Percentiles rank a stretch among this genome's conserved stretches.
Evolutionary conservation across 2,113 vertebrate genomes (phyloP).

Genomic region (Labeo rohita): DNA sequence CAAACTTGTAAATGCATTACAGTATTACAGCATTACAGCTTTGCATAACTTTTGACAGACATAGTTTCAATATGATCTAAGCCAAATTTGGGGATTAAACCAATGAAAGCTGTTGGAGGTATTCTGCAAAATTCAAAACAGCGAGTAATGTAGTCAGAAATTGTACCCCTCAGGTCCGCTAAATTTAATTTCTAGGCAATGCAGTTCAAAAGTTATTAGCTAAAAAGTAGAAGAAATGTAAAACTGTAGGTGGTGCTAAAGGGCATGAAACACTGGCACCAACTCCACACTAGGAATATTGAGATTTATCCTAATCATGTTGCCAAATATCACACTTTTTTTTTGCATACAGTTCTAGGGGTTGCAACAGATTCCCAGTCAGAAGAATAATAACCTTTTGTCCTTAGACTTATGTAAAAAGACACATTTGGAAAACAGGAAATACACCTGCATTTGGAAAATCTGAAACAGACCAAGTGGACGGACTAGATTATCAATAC

Average conservation of each 20-base stretch:
- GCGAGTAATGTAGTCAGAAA: not conserved
- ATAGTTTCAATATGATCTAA: not conserved
- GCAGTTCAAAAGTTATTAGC: not conserved
- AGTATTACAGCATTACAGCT: too few species aligned
- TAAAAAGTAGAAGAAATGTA: not conserved
- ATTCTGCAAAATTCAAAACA: not conserved
- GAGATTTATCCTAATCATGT: not conserved
- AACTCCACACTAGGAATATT: not conserved
- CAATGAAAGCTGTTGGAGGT: not conserved
- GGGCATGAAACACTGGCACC: not conserved
- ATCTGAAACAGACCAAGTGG: not conserved
- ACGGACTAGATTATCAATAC: slow-evolving; percentile 25
- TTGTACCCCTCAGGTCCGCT: not conserved
- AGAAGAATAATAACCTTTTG: not conserved
- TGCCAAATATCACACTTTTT: slow-evolving; percentile 17
- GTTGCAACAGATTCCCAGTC: not conserved
- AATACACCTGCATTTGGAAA: too few species aligned
- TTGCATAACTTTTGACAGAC: not conserved
- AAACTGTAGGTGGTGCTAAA: not conserved
- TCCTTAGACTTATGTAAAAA: slow-evolving; percentile 4
- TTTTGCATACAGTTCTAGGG: not conserved
- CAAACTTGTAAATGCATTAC: not conserved
- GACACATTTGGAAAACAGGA: not conserved
- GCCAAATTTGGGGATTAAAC: not conserved
- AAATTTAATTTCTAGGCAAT: not conserved